Evolutionary conservation across 2,888 invertebrate species (phyloP).

Genomic region (Frankliniella fusca): DNA sequence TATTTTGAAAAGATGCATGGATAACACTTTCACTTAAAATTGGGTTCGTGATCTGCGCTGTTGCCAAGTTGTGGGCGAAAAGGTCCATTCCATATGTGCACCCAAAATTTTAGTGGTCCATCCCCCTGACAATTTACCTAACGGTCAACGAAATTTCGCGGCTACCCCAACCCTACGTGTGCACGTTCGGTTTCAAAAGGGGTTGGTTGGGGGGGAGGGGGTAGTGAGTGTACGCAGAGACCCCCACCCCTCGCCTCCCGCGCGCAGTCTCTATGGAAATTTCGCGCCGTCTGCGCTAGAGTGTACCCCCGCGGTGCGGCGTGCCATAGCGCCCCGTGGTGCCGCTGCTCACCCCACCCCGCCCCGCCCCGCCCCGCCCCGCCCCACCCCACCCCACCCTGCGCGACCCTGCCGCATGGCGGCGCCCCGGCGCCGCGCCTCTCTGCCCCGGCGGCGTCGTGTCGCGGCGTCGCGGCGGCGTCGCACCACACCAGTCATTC

Average conservation of each 20-base stretch:
- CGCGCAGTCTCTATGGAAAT: constrained; percentile 37
- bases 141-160: too few relatives aligned
- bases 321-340: constrained; percentile 36
- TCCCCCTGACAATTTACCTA: too few relatives aligned
- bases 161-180: too few relatives aligned
- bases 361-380: constrained; percentile 43
- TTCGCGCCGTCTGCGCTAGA: too few relatives aligned
- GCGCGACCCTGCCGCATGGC: constrained; percentile 39
- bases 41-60: too few relatives aligned
- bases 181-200: background rate
- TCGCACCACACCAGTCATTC: background rate
- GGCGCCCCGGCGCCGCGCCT: constrained; percentile 42
- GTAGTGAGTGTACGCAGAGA: background rate
- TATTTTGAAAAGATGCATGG: too few relatives aligned
- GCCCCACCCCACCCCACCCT: constrained; percentile 38
- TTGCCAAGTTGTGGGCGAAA: too few relatives aligned
- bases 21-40: too few relatives aligned
- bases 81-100: too few relatives aligned
- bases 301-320: constrained; percentile 39
- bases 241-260: background rate
- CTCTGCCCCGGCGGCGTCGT: constrained; percentile 38
- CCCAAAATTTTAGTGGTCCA: too few relatives aligned
- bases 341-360: constrained; percentile 44
- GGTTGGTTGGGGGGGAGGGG: background rate
- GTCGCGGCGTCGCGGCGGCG: too few relatives aligned